Base-by-base conservation (phyloP, 2,888 invertebrate genomes). In the Caenorhabditis sp. region DNA sequence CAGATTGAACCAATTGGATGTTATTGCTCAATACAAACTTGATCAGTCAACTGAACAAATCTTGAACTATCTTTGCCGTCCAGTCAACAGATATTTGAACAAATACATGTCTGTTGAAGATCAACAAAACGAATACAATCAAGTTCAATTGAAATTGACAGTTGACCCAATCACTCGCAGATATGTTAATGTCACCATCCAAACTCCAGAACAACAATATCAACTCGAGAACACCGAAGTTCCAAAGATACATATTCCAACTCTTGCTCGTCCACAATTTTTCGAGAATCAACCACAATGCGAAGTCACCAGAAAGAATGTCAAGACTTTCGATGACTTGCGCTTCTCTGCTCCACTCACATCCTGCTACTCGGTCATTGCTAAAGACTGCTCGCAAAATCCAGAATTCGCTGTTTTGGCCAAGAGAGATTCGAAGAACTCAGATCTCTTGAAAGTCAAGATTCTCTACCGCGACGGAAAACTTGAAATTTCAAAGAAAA, bases 351-450 rank as follows among this genome's bases (percentile, higher is more conserved):
- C 82, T 50, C 83, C 86, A 52, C 67, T 87, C 59, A 81, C 84
- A 65, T 79, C 72, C 63, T 89, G 89, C 84, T 88, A 86, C 79
- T 86, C 88, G 63, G 84, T 90, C 23, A 70, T 89, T 67, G 87
- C 88, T 78, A 89, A 89, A 83, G 89, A 90, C 80, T 89, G 89
- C 81, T 87, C 88, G 20, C 78, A 84, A 23, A 64, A 80, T 71
- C 81, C 85, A 66, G 82, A 84, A 65, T 87, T 89, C 78, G 89
- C 88, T 71, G 87, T 89, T 38, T 79, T 88, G 53, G 84, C 85
- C 67, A 88, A 87, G 81, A 83, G 87, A 69, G 23, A 62, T 58
- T 50, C 59, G 62, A 72, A 77, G 63, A 74, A 83, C 67, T 59
- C 77, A 66, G 79, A 88, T 53, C 66, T 78, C 59, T 75, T 75